Base-by-base conservation (phyloP, 2,888 invertebrate genomes). In the Gnatocerus cornutus region DNA sequence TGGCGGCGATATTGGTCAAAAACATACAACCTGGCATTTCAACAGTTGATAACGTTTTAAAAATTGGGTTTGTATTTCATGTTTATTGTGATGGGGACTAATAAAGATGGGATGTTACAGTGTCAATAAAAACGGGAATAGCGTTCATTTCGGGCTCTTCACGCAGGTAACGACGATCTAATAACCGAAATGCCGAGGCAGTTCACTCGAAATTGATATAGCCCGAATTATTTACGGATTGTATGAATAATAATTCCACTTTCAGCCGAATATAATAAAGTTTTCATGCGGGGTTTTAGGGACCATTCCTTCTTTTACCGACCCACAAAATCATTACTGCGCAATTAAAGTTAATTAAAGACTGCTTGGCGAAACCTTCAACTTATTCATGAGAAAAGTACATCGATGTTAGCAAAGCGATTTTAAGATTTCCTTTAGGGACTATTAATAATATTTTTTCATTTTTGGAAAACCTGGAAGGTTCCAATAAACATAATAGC, bases 131-230 rank as follows among this genome's bases (percentile, higher is more conserved):
- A 73, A 50, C 39, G 67, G 67, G 33, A 55, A 72, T 72, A 62
- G 66, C 72, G 70, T 73, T 75, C 68, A 73, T 73, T 74, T 75
- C 69, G 69, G 71, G 73, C 69, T 62, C 53, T 67, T 46, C 41
- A 63, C 62, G 68, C 71, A 71, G 62, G 69, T 71, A 71, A 72
- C 67, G 71, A 72, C 71, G 58, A 71, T 65, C 13, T 48, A 48
- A 48, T 48, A n/a, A 16, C 13, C 48, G 8, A 33, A 33, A 33
- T 33, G n/a, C 33, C 33, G 9, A 33, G 7, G n/a, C 33, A 9
- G 33, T n/a, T 7, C n/a, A 1, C 7, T 33, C 33, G 6, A 21
- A 21, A 21, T 21, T 21, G 21, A 21, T 21, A 21, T 21, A 21
- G 21, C 21, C 21, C 21, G 33, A 33, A 33, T 33, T 33, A 33